Percentiles rank a stretch among this genome's conserved stretches.
Conservation (phyloP, 1,140 invertebrate species). For the Drosophila nigrodunni region DNA sequence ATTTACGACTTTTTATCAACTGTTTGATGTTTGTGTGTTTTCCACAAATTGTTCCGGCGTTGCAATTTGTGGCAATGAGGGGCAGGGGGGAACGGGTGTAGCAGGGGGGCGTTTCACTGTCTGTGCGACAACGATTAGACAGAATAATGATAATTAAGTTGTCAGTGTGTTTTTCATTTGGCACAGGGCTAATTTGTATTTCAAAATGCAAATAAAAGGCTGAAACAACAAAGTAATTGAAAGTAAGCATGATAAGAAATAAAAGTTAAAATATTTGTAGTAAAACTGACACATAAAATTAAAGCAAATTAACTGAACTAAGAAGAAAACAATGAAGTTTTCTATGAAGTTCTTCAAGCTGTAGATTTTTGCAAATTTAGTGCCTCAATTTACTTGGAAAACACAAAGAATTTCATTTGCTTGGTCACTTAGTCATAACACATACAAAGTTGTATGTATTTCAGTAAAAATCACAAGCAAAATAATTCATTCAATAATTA, state of each 20-base stretch:
- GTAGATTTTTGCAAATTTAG: too few species aligned
- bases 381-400: too few species aligned
- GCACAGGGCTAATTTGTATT: slow-evolving; percentile 35
- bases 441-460: too few species aligned
- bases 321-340: too few species aligned
- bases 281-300: background rate
- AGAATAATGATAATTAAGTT: slow-evolving; percentile 60
- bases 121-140: slow-evolving; percentile 39
- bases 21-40: slow-evolving; percentile 2
- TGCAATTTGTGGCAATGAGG: background rate
- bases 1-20: slow-evolving; percentile 24
- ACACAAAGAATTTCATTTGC: too few species aligned
- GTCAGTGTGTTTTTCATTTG: slow-evolving; percentile 33
- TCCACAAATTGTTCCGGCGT: slow-evolving; percentile 26
- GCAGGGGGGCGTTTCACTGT: background rate
- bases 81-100: background rate
- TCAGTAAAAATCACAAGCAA: background rate
- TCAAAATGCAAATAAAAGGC: slow-evolving; percentile 9
- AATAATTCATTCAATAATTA: background rate
- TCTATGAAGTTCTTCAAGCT: too few species aligned
- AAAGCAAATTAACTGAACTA: too few species aligned
- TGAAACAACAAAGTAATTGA: slow-evolving; percentile 11
- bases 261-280: background rate
- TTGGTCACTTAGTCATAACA: too few species aligned
- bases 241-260: background rate